phyloP scores from a whole-genome alignment of 2,888 invertebrate genomes.

The Leucania comma region DNA sequence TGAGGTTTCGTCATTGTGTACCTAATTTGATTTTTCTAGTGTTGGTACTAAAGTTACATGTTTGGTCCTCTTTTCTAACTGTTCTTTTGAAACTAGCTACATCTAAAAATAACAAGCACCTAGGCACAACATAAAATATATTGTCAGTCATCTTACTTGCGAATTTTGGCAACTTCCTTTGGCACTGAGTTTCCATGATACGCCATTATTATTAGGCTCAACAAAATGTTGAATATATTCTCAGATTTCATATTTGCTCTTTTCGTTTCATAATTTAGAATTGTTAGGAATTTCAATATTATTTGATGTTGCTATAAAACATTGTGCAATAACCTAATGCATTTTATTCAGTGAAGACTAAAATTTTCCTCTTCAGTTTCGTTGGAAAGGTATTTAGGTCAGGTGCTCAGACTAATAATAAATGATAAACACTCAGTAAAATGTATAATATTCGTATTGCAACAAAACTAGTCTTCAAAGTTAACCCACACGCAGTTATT shows the following conservation, averaged over 20 bases:
- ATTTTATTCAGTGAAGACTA: slow-evolving; percentile 6
- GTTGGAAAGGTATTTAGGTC: slow-evolving; percentile 57
- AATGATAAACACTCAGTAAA: slow-evolving; percentile 36
- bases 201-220: slow-evolving; percentile 23
- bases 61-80: not conserved
- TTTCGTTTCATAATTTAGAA: not conserved
- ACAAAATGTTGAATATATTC: slow-evolving; percentile 4
- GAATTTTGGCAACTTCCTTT: slow-evolving; percentile 59
- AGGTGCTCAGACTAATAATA: slow-evolving; percentile 46
- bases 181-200: slow-evolving; percentile 31
- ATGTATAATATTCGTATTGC: slow-evolving; percentile 5
- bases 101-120: slow-evolving; percentile 10
- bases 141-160: slow-evolving; percentile 42
- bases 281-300: not conserved
- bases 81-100: slow-evolving; percentile 1
- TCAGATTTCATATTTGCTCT: not conserved
- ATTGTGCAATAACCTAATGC: slow-evolving; percentile 16
- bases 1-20: slow-evolving; percentile 19
- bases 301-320: not conserved
- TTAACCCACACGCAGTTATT: slow-evolving; percentile 32
- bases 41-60: not conserved
- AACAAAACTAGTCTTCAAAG: slow-evolving; percentile 27
- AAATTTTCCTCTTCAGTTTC: slow-evolving; percentile 57
- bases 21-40: not conserved
- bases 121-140: slow-evolving; percentile 25